Conservation (phyloP, 2,113 vertebrate species). For the Alosa alosa region DNA sequence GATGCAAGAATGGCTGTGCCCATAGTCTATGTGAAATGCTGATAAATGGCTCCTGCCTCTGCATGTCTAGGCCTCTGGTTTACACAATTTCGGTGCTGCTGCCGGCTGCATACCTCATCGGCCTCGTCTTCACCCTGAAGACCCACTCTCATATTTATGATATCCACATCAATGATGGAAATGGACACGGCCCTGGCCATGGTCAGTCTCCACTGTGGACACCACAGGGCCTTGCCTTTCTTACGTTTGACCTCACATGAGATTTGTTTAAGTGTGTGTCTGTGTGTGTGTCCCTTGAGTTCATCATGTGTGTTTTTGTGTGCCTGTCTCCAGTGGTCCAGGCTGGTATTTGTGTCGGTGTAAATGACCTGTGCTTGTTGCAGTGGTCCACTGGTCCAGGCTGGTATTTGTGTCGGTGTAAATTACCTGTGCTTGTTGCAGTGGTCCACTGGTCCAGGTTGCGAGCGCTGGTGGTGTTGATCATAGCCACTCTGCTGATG, state of each 20-base stretch:
- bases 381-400: conserved; percentile 79
- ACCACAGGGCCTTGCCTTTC: no score
- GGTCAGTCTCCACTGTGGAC: conserved; percentile 65
- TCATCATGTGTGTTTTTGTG: not conserved
- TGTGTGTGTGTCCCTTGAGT: not conserved
- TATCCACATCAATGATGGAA: conserved; percentile 76
- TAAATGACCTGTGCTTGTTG: conserved; percentile 40
- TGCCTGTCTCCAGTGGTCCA: not conserved
- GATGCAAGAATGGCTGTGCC: no score
- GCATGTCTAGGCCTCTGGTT: conserved; percentile 70
- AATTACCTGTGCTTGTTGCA: conserved; percentile 41
- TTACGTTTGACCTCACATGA: no score
- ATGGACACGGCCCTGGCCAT: conserved; percentile 66
- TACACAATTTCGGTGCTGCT: conserved; percentile 77
- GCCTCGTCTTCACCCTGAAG: conserved; percentile 84
- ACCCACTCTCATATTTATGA: conserved; percentile 84
- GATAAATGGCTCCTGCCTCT: not conserved
- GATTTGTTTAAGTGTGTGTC: not conserved
- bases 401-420: no score
- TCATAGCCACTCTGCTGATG: conserved; percentile 81
- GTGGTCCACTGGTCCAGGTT: conserved; percentile 81
- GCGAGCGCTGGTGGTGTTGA: conserved; percentile 76
- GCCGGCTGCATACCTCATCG: conserved; percentile 76
- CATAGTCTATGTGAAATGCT: no score
- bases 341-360: no score